A percentile compares a stretch with the other conserved stretches of the same genome.
Conservation (phyloP, 2,888 invertebrate genomes). For the Adelphocoris suturalis region DNA sequence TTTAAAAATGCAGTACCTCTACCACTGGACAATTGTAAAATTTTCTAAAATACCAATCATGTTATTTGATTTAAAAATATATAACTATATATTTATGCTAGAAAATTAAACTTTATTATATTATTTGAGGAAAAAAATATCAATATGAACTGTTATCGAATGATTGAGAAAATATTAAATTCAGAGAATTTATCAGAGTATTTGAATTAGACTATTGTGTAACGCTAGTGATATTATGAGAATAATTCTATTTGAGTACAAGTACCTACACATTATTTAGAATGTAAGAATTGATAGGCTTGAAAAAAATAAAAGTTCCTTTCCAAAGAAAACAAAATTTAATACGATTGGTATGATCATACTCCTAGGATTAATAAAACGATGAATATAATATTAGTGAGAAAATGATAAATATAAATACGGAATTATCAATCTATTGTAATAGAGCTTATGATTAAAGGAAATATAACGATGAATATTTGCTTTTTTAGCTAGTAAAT, state of each 20-base stretch:
- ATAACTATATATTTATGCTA: no score
- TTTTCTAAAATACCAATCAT: no score
- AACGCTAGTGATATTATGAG: constrained; percentile 43
- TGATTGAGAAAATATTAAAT: neutral
- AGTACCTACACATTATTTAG: constrained; percentile 18
- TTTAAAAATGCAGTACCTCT: no score
- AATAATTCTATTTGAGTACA: constrained; percentile 13
- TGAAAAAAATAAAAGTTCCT: constrained; percentile 45
- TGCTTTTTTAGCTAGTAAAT: neutral
- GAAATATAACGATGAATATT: neutral
- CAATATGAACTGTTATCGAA: no score
- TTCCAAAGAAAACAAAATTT: constrained; percentile 26
- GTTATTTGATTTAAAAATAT: no score
- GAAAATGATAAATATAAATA: neutral
- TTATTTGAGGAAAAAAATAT: no score
- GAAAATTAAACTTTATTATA: no score
- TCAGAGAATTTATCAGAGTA: neutral
- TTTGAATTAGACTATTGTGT: neutral
- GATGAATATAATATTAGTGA: neutral
- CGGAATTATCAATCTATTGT: neutral
- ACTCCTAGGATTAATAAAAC: neutral
- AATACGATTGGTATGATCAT: neutral
- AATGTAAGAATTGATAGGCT: constrained; percentile 41
- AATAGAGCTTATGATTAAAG: constrained; percentile 11
- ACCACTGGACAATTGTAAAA: no score